Conservation (phyloP, 30 jellyfish, hydroid and myxozoan species). For the Turritopsis dohrnii region DNA sequence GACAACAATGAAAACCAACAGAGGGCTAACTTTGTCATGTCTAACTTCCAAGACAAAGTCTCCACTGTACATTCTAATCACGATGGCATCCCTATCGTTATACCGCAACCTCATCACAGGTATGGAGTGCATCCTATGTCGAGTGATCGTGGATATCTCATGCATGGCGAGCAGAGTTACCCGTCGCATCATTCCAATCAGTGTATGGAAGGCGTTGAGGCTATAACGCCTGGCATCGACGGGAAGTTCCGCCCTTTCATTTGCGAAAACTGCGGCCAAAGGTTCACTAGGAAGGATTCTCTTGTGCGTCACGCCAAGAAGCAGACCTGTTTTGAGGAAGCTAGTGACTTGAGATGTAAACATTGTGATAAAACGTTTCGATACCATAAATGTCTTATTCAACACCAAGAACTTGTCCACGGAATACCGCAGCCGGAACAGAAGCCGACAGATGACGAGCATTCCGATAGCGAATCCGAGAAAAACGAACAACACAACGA, state of each 20-base stretch:
- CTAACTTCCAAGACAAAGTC: background rate
- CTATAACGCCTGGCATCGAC: slow-evolving; percentile 42
- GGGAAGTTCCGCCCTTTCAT: slow-evolving; percentile 47
- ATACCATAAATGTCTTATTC: slow-evolving; percentile 36
- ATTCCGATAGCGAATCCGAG: slow-evolving; percentile 31
- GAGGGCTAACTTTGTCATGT: background rate
- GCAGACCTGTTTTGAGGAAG: slow-evolving; percentile 38
- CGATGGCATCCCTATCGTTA: background rate
- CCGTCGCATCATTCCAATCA: slow-evolving; percentile 5
- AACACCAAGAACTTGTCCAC: slow-evolving; percentile 41
- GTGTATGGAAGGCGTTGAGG: background rate
- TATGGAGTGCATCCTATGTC: background rate
- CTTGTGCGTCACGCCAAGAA: slow-evolving; percentile 43
- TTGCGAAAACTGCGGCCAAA: slow-evolving; percentile 40
- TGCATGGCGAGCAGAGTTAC: background rate
- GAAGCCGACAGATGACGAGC: slow-evolving; percentile 5
- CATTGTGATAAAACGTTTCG: slow-evolving; percentile 39
- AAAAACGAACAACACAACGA: slow-evolving; percentile 16
- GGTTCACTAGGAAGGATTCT: slow-evolving; percentile 37
- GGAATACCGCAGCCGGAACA: slow-evolving; percentile 7
- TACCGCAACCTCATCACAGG: background rate
- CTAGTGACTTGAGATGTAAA: slow-evolving; percentile 31
- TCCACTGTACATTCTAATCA: background rate
- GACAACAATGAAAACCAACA: background rate
- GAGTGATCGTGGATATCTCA: background rate